Conservation (phyloP, 2,113 vertebrate species). For the Limnothrissa miodon region DNA sequence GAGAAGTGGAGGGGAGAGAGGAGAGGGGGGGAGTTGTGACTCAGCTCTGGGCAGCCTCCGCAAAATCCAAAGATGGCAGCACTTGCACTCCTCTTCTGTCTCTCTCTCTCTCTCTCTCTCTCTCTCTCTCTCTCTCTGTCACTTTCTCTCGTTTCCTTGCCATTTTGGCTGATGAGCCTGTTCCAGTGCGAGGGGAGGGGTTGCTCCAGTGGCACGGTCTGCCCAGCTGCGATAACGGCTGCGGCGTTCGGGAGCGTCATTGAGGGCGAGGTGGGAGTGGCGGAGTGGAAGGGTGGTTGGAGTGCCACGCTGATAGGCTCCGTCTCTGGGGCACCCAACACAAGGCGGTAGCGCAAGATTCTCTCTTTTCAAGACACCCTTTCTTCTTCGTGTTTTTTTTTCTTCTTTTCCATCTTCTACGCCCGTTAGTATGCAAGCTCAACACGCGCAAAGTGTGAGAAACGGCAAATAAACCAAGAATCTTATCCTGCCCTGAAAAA, state of each 20-base stretch:
- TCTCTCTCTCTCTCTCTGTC: background rate
- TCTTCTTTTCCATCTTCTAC: background rate
- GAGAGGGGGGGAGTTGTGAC: background rate
- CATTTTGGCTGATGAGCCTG: background rate
- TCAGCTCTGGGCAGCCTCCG: constrained; percentile 11
- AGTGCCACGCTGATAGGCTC: background rate
- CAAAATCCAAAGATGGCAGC: constrained; percentile 5
- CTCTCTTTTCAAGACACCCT: background rate
- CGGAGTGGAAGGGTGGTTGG: background rate
- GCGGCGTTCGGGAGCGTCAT: background rate
- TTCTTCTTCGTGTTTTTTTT: background rate
- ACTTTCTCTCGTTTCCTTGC: background rate
- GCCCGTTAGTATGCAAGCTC: background rate
- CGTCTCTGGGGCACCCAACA: background rate
- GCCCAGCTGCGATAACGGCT: background rate
- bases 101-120: background rate
- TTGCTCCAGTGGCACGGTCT: background rate
- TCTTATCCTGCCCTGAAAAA: background rate
- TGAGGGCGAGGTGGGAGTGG: background rate
- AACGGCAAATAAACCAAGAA: background rate
- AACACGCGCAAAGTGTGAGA: background rate
- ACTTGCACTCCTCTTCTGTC: background rate
- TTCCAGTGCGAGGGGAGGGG: background rate
- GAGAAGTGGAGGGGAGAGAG: background rate
- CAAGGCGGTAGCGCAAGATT: background rate